These are phyloP conservation scores for Maniola hyperantus DNA, from an alignment of 2,888 invertebrate species.

Conservation along the genomic window DNA sequence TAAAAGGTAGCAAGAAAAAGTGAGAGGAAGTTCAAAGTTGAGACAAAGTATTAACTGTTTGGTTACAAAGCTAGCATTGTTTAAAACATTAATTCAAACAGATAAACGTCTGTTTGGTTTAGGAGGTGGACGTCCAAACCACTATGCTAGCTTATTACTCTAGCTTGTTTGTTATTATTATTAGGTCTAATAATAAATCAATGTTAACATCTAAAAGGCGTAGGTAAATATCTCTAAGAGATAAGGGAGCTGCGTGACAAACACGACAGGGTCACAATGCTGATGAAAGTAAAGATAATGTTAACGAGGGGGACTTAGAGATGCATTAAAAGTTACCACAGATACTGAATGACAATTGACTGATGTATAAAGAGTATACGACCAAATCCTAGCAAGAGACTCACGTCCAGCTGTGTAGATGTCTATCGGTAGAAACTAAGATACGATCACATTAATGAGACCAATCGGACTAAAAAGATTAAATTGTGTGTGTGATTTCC, in stretches of 20 bases:
- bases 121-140: too few relatives aligned
- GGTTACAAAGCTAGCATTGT: too few relatives aligned
- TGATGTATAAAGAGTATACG: background rate
- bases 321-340: slow-evolving; percentile 9
- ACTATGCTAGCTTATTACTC: too few relatives aligned
- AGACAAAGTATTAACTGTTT: background rate
- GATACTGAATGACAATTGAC: slow-evolving; percentile 3
- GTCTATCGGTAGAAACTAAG: too few relatives aligned
- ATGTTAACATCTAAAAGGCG: slow-evolving; percentile 33
- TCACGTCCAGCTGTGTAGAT: too few relatives aligned
- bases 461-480: background rate
- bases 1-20: background rate
- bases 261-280: slow-evolving; percentile 29
- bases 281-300: slow-evolving; percentile 38
- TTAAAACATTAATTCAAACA: too few relatives aligned
- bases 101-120: too few relatives aligned
- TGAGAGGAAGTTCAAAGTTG: background rate
- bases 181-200: slow-evolving; percentile 38
- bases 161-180: too few relatives aligned
- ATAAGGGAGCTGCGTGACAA: slow-evolving; percentile 32
- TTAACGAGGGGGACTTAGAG: slow-evolving; percentile 28
- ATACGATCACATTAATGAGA: background rate
- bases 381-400: background rate
- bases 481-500: background rate
- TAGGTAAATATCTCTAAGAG: slow-evolving; percentile 26